phyloP scores from a whole-genome alignment of 92 coral and sea anemone genomes.

The Virgularia gustaviana region DNA sequence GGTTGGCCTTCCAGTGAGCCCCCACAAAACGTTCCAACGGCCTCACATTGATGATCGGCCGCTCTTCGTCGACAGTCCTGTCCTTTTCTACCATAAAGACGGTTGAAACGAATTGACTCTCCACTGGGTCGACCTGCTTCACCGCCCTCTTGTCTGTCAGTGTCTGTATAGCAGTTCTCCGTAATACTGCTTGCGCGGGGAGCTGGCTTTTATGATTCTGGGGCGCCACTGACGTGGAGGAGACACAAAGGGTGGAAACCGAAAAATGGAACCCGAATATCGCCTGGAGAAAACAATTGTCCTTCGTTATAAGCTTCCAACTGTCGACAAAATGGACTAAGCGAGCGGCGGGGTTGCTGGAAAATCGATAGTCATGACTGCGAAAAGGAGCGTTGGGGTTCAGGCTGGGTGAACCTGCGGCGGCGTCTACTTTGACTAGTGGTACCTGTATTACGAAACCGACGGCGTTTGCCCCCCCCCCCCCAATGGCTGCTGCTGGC shows the following conservation, averaged over 20 bases:
- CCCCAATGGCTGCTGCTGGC: too few species aligned
- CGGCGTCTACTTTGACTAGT: too few species aligned
- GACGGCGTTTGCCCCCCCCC: too few species aligned
- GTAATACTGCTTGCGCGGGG: slow-evolving; percentile 10
- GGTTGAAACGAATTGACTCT: too few species aligned
- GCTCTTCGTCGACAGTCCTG: too few species aligned
- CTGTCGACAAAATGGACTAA: neutral
- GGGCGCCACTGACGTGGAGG: slow-evolving; percentile 42
- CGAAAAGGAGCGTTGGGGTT: too few species aligned
- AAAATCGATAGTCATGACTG: neutral
- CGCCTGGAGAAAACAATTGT: slow-evolving; percentile 40
- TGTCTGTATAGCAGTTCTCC: slow-evolving; percentile 30
- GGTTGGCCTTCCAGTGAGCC: too few species aligned
- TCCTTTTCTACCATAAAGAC: too few species aligned
- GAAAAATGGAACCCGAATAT: slow-evolving; percentile 45
- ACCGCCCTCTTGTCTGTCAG: slow-evolving; percentile 34
- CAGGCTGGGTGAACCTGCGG: too few species aligned
- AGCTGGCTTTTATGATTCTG: slow-evolving; percentile 4
- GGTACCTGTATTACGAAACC: too few species aligned
- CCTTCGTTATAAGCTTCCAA: slow-evolving; percentile 28
- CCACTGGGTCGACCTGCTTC: too few species aligned
- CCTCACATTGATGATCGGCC: too few species aligned
- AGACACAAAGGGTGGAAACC: slow-evolving; percentile 24
- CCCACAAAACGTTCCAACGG: slow-evolving; percentile 37
- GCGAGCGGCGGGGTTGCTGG: neutral